phyloP scores from a whole-genome alignment of 2,888 invertebrate genomes.

The Halocaridina rubra region DNA sequence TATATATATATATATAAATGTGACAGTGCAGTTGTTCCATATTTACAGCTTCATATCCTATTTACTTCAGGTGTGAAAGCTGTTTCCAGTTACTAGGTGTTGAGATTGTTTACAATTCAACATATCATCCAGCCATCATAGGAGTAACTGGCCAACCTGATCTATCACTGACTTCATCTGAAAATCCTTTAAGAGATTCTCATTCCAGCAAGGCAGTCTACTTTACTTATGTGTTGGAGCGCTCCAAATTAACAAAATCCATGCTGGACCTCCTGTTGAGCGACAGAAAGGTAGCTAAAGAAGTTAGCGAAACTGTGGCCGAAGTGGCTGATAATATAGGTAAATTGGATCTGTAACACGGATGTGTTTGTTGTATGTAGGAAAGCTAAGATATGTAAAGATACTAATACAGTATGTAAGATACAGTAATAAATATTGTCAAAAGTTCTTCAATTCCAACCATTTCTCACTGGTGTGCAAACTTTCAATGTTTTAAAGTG shows the following conservation, averaged over 20 bases:
- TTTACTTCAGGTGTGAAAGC: conserved; percentile 65
- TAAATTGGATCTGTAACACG: background rate
- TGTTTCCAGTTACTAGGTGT: conserved; percentile 68
- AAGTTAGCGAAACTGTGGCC: conserved; percentile 7
- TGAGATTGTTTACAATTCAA: conserved; percentile 67
- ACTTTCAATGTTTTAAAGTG: too few relatives aligned
- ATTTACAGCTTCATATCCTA: too few relatives aligned
- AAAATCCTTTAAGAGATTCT: background rate
- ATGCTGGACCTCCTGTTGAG: conserved; percentile 7
- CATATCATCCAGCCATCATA: conserved; percentile 67
- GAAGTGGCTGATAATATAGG: conserved; percentile 30
- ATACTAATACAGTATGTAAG: too few relatives aligned
- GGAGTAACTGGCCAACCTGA: conserved; percentile 67
- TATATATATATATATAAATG: background rate
- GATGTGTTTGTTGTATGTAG: too few relatives aligned
- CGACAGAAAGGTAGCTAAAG: background rate
- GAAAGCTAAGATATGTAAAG: too few relatives aligned
- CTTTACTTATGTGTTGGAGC: background rate
- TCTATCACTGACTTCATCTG: conserved; percentile 53
- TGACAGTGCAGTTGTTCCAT: background rate
- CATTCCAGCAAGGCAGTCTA: background rate
- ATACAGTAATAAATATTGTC: too few relatives aligned
- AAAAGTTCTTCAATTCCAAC: too few relatives aligned
- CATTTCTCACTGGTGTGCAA: too few relatives aligned
- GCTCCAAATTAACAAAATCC: background rate